Evolutionary conservation across 2,888 invertebrate genomes (phyloP), one percentile per base, ranked within the genome.

Genomic region (Rosalia funebris): DNA sequence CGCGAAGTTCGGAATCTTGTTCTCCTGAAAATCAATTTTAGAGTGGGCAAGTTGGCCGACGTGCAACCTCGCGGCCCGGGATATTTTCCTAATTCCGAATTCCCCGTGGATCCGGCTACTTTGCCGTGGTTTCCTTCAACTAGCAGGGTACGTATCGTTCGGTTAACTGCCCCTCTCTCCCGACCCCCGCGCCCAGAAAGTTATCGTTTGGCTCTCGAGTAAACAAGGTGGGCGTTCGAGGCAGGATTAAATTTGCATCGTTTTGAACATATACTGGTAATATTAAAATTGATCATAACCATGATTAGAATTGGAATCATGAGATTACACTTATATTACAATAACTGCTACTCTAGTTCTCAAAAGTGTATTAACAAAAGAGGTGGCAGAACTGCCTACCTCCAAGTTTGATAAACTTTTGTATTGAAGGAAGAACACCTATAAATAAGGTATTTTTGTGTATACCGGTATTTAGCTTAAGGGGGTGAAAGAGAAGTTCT

Each of bases 1-100:
- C 37, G 45, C n/a, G 31, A 60, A 60, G 55, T 60, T 60, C 44
- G 60, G 44, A 55, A 60, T 60, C 60, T 45, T 32, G 45, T 55
- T 39, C 54, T 60, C 60, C 46, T 55, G 46, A 31, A 47, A 62
- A 58, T 62, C 62, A 58, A 62, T 62, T 58, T 55, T 54, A 20
- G 37, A 55, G 41, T 52, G 58, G 36, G 53, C 37, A 53, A 57
- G 53, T 61, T 57, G 46, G 42, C 55, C 47, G 53, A 54, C 12
- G 54, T 57, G 57, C 57, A 48, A 57, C 57, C 57, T 39, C 41
- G 20, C 12, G 53, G 41, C 19, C 19, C 19, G 37, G 44, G 44
- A 45, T 56, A 57, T 61, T 61, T 54, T 57, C 54, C 57, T 57
- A 61, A 57, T 61, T 52, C 47, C 34, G 39, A 50, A 55, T 57